Conservation (phyloP, 2,797 vertebrate genomes). For the Lindbergichthys nudifrons region DNA sequence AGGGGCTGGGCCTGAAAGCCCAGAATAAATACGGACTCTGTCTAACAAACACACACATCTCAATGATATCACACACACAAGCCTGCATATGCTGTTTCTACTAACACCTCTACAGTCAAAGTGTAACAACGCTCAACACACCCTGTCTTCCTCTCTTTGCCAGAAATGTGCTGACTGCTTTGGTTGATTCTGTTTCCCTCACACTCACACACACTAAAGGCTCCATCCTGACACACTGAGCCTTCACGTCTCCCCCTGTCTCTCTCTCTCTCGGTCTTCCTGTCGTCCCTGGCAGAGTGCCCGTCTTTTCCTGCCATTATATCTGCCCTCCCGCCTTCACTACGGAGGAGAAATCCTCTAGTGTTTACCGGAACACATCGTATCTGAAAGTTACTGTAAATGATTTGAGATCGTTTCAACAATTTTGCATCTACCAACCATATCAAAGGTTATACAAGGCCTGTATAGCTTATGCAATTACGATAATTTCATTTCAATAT, state of each 20-base stretch:
- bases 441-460: background rate
- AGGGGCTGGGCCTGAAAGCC: constrained; percentile 46
- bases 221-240: constrained; percentile 60
- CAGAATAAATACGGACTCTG: constrained; percentile 55
- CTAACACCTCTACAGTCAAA: constrained; percentile 11
- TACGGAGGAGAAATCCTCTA: constrained; percentile 12
- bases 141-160: constrained; percentile 35
- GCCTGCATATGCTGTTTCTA: background rate
- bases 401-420: constrained; percentile 7
- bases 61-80: constrained; percentile 3
- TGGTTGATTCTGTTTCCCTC: constrained; percentile 44
- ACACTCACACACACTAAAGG: constrained; percentile 22
- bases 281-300: constrained; percentile 46
- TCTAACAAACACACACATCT: constrained; percentile 11
- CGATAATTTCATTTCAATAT: background rate
- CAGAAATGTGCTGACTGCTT: constrained; percentile 65
- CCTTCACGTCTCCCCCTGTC: constrained; percentile 33
- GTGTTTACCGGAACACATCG: constrained; percentile 35
- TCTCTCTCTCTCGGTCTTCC: constrained; percentile 4
- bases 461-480: background rate
- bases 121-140: constrained; percentile 3
- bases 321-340: constrained; percentile 28
- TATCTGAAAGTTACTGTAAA: constrained; percentile 27
- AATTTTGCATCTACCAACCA: background rate
- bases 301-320: constrained; percentile 38